Base-by-base conservation (phyloP, 2,888 invertebrate genomes). In the Thymelicus lineola region DNA sequence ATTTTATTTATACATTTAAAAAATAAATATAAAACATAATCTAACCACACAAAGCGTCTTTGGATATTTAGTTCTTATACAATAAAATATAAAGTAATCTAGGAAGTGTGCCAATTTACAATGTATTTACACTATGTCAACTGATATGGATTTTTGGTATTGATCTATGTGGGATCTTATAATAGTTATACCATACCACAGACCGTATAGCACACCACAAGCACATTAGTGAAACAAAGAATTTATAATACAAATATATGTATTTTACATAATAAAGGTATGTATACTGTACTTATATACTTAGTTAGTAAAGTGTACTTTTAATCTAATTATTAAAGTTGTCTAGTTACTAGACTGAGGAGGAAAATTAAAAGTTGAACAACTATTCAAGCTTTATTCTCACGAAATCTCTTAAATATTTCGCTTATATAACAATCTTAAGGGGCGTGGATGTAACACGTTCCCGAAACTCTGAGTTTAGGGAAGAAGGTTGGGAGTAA, bases 1-100 rank as follows among this genome's bases (percentile, higher is more conserved):
- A 36, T 15, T 58, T 15, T 14, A 36, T 7, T 14, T 14, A 35
- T 35, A 58, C 0, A 36, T 15, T 14, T 38, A 10, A 38, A 38
- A 36, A 59, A 59, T 17, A 59, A 38, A 58, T 59, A 38, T 79
- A 80, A 77, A 73, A 75, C 79, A 79, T 72, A 67, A 77, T 15
- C 48, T 50, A 53, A 38, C 38, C 7, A 48, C 17, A 55, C 55
- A 55, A 84, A 86, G 85, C 82, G 81, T 84, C 82, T 83, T 84
- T 83, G 82, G 84, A 82, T 84, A 81, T 80, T 72, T 71, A 65
- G 65, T 72, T 62, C 59, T 68, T 72, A 72, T 71, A 71, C 28
- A 57, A 55, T n/a, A 42, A 72, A 72, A 63, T 67, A 70, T 46
- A 45, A 71, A 70, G 63, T 70, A 60, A 73, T 63, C 72, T 76